Percentiles rank a stretch among this genome's conserved stretches.
These are phyloP conservation scores for Botia almorhae DNA, from an alignment of 2,797 vertebrate species.

Conservation along the genomic window DNA sequence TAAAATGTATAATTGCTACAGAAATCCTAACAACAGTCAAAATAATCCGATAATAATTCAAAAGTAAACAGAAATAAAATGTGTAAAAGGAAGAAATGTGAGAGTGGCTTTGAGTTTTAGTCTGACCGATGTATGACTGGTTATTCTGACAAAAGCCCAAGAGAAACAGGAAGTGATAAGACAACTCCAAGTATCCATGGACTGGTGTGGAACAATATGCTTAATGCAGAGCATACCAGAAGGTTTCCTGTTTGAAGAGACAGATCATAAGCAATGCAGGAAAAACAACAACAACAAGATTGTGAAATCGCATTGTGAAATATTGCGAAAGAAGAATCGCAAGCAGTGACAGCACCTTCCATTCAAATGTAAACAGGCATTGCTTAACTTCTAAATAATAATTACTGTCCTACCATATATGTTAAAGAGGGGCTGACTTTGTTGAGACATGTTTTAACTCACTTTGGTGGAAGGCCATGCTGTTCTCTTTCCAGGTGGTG, in stretches of 20 bases:
- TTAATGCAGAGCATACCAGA: constrained; percentile 78
- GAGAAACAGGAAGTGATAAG: constrained; percentile 73
- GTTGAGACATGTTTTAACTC: constrained; percentile 61
- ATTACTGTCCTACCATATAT: background rate
- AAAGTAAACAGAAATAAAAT: background rate
- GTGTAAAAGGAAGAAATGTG: background rate
- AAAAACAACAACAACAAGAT: background rate
- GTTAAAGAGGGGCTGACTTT: background rate
- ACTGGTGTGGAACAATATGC: constrained; percentile 69
- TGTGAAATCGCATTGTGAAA: background rate
- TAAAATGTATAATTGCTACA: too few relatives aligned
- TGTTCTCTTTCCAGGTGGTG: constrained; percentile 79
- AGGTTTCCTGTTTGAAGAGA: constrained; percentile 71
- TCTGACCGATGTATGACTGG: background rate
- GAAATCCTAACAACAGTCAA: too few relatives aligned
- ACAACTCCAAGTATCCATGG: constrained; percentile 70
- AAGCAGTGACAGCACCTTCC: background rate
- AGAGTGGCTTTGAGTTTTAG: constrained; percentile 7
- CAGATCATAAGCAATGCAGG: background rate
- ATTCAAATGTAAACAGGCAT: background rate
- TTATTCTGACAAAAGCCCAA: constrained; percentile 74
- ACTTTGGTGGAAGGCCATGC: constrained; percentile 82
- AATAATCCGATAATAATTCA: too few relatives aligned
- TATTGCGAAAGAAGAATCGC: background rate
- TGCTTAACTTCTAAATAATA: background rate